Evolutionary conservation across 2,797 vertebrate species (phyloP).

Genomic region (Acridotheres tristis): DNA sequence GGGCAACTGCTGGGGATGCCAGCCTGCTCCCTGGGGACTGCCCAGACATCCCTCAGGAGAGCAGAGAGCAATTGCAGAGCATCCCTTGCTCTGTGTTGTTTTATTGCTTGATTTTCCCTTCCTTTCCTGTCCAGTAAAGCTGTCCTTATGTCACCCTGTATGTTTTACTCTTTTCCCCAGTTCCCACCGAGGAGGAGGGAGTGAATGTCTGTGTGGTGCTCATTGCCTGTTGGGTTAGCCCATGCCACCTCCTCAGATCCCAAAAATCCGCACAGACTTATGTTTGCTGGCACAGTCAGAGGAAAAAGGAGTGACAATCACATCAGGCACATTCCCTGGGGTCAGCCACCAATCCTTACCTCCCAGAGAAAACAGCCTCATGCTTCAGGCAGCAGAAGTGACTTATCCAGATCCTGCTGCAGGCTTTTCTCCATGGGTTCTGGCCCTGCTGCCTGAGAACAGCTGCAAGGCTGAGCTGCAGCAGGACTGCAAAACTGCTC

Average conservation of each 20-base stretch:
- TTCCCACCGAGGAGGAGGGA: fast-evolving
- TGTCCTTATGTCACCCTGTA: background rate
- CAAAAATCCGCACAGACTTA: background rate
- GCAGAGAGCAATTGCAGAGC: background rate
- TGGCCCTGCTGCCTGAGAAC: background rate
- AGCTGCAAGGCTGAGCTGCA: background rate
- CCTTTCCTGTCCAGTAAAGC: background rate
- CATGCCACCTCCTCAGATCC: background rate
- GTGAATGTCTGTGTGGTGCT: background rate
- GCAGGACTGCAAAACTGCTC: background rate
- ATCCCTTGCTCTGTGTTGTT: background rate
- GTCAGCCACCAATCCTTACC: background rate
- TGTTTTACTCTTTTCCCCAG: background rate
- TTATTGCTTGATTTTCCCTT: background rate
- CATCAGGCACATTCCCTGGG: background rate
- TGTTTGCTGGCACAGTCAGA: background rate
- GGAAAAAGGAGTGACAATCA: background rate
- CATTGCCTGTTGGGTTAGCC: background rate
- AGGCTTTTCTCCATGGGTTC: background rate
- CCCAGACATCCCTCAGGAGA: background rate
- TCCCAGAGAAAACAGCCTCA: background rate
- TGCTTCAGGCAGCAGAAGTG: background rate
- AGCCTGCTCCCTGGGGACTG: background rate
- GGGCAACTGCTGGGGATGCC: background rate
- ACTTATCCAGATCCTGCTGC: background rate